A percentile compares a stretch with the other conserved stretches of the same genome.
Evolutionary conservation across 2,888 invertebrate genomes (phyloP).

Genomic region (Plemyria rubiginata): DNA sequence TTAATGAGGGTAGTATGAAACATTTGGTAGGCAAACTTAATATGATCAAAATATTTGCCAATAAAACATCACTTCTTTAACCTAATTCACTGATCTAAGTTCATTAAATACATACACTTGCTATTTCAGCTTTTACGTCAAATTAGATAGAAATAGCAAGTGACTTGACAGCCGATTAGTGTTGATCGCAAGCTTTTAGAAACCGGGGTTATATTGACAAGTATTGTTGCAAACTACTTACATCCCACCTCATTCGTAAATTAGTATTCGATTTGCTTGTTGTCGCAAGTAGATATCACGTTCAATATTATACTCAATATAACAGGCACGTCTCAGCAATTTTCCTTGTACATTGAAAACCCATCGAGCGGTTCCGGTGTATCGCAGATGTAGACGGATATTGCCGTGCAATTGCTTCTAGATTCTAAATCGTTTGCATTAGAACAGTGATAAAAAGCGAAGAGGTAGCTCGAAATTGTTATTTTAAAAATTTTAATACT

Average conservation of each 20-base stretch:
- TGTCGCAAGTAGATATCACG: slow-evolving; percentile 8
- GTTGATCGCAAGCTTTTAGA: too few relatives aligned
- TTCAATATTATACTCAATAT: slow-evolving; percentile 26
- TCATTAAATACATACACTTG: too few relatives aligned
- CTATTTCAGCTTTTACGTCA: too few relatives aligned
- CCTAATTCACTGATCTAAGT: too few relatives aligned
- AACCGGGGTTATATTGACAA: too few relatives aligned
- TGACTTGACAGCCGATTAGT: too few relatives aligned
- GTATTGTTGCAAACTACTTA: too few relatives aligned
- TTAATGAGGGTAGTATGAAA: too few relatives aligned
- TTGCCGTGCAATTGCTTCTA: slow-evolving; percentile 37
- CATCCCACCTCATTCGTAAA: neutral
- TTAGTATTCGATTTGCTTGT: neutral
- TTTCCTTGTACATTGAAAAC: slow-evolving; percentile 42
- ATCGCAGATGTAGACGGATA: slow-evolving; percentile 39
- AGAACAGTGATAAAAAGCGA: neutral
- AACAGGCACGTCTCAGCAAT: slow-evolving; percentile 36
- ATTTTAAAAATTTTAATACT: neutral
- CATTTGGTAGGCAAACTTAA: too few relatives aligned
- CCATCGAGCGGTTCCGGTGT: slow-evolving; percentile 41
- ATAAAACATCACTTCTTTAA: too few relatives aligned
- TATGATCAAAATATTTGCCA: too few relatives aligned
- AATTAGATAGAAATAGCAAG: too few relatives aligned
- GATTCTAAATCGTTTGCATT: slow-evolving; percentile 13
- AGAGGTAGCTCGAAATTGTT: neutral